phyloP scores from a whole-genome alignment of 2,888 invertebrate species.

The Tetropium fuscum region DNA sequence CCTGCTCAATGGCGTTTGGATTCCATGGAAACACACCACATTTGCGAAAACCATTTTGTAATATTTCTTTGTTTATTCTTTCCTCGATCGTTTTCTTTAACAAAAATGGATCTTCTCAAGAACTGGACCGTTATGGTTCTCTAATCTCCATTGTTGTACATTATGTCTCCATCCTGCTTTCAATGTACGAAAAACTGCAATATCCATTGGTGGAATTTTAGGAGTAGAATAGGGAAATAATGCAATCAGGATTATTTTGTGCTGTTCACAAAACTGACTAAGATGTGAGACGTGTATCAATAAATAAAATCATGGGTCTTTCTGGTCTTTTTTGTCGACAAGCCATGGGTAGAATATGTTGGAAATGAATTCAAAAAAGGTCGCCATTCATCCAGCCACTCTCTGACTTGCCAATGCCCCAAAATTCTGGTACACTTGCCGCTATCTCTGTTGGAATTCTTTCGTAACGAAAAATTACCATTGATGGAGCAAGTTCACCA shows the following conservation, averaged over 20 bases:
- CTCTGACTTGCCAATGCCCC: conserved; percentile 59
- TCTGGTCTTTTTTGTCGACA: conserved; percentile 48
- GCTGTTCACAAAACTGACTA: conserved; percentile 4
- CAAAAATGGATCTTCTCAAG: conserved; percentile 51
- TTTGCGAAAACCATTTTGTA: conserved; percentile 1
- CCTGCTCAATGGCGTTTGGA: conserved; percentile 6
- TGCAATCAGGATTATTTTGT: conserved; percentile 10
- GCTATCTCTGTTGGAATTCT: conserved; percentile 47
- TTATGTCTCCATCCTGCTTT: conserved; percentile 13
- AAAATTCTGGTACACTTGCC: conserved; percentile 50
- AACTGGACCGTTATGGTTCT: conserved; percentile 4
- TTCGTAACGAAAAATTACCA: conserved; percentile 26
- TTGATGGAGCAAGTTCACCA: conserved; percentile 21
- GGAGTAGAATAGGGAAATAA: conserved; percentile 12
- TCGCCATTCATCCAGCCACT: conserved; percentile 58
- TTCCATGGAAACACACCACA: background rate
- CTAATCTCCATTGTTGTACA: conserved; percentile 8
- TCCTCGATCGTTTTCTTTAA: background rate
- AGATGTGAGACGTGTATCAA: conserved; percentile 61
- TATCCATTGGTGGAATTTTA: conserved; percentile 11
- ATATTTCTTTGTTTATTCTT: background rate
- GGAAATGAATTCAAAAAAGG: conserved; percentile 55
- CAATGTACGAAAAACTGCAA: conserved; percentile 15
- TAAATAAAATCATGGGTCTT: conserved; percentile 57
- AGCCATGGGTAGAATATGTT: conserved; percentile 61